These are phyloP conservation scores for Dione juno DNA, from an alignment of 2,888 invertebrate genomes.

Conservation along the genomic window DNA sequence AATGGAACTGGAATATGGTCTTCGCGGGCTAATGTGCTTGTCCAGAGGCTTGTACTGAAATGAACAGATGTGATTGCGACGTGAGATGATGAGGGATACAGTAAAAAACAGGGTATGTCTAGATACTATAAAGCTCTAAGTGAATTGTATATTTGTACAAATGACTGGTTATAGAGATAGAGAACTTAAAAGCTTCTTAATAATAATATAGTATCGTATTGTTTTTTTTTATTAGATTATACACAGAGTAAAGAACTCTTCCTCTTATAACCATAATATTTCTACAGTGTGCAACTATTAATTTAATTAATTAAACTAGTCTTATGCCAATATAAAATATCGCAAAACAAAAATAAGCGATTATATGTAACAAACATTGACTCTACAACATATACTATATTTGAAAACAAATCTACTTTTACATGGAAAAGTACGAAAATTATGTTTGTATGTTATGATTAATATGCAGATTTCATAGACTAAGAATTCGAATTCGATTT, in stretches of 20 bases:
- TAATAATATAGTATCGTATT: too few relatives aligned
- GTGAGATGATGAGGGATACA: slow-evolving; percentile 36
- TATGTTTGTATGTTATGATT: neutral
- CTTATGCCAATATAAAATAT: neutral
- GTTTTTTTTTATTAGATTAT: neutral
- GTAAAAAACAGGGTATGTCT: slow-evolving; percentile 39
- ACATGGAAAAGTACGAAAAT: neutral
- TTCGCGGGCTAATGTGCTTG: slow-evolving; percentile 78
- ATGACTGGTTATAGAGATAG: slow-evolving; percentile 5
- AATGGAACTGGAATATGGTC: slow-evolving; percentile 67
- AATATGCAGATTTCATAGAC: neutral
- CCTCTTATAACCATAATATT: neutral
- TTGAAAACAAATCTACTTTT: neutral
- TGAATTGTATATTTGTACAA: slow-evolving; percentile 15
- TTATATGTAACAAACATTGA: slow-evolving; percentile 27
- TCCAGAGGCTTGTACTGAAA: slow-evolving; percentile 82
- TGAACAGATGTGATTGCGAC: slow-evolving; percentile 67
- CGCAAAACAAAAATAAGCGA: slow-evolving; percentile 1
- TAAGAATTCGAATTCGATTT: neutral
- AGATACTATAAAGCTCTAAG: slow-evolving; percentile 35
- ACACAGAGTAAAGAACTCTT: neutral
- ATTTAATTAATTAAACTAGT: neutral
- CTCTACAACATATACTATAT: slow-evolving; percentile 30
- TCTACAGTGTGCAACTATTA: slow-evolving; percentile 1
- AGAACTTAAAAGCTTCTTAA: neutral